Conservation (phyloP, 2,113 vertebrate genomes). For the Myiozetetes cayanensis region DNA sequence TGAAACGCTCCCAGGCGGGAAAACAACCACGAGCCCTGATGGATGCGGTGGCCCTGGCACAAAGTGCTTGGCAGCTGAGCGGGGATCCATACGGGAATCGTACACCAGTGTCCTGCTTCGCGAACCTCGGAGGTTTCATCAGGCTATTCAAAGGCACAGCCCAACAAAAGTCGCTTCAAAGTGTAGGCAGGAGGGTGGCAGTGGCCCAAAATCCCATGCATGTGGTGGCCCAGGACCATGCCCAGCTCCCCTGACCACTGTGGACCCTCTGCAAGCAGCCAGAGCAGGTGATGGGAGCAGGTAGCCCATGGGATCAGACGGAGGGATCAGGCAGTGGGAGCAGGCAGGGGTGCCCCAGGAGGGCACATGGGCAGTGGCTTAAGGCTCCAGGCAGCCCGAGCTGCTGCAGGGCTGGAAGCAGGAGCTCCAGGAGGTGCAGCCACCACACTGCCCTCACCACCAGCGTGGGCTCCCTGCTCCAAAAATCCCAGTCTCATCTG, state of each 20-base stretch:
- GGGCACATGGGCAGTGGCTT: not conserved
- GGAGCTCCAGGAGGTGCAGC: not conserved
- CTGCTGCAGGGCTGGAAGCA: not conserved
- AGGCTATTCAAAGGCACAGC: not conserved
- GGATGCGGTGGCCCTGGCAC: not conserved
- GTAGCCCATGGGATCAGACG: not conserved
- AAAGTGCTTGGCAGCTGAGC: not conserved
- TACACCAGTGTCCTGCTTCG: not conserved
- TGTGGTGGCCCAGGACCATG: rapidly evolving
- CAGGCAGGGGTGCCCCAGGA: not conserved
- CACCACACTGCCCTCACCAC: rapidly evolving
- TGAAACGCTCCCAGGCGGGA: not conserved
- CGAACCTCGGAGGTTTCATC: not conserved
- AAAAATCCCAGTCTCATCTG: not conserved
- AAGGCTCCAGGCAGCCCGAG: not conserved
- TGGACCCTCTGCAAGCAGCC: not conserved
- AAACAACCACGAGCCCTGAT: not conserved
- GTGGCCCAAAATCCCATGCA: not conserved
- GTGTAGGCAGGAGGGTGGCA: not conserved
- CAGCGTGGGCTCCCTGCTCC: not conserved
- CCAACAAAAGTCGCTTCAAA: not conserved
- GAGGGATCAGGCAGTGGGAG: not conserved
- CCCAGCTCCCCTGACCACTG: not conserved
- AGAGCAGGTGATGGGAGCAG: not conserved
- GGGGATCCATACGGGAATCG: not conserved